These are phyloP conservation scores for Marronus borbonicus DNA, from an alignment of 2,888 invertebrate genomes.

Conservation along the genomic window DNA sequence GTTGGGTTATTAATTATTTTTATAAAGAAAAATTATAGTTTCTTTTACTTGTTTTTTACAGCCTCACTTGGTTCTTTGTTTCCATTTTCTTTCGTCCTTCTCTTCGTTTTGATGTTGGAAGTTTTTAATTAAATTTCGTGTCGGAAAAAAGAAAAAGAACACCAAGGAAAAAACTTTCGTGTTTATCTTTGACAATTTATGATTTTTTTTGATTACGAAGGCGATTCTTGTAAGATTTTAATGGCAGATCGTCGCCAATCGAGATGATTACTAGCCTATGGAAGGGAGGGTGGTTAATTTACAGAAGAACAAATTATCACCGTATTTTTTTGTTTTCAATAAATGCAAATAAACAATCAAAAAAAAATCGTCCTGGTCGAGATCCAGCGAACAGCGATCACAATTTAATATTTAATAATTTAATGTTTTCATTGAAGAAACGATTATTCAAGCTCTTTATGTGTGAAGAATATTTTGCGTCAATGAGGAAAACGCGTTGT, in stretches of 20 bases:
- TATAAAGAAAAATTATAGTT: constrained; percentile 50
- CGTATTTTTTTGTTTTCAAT: too few relatives aligned
- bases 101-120: constrained; percentile 34
- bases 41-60: constrained; percentile 36
- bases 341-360: too few relatives aligned
- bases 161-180: constrained; percentile 25
- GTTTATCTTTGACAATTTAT: constrained; percentile 40
- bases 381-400: too few relatives aligned
- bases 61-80: constrained; percentile 19
- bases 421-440: too few relatives aligned
- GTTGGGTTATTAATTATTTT: constrained; percentile 52
- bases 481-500: too few relatives aligned
- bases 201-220: constrained; percentile 37
- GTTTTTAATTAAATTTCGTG: constrained; percentile 47
- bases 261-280: constrained; percentile 4
- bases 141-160: constrained; percentile 9
- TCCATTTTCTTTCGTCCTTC: constrained; percentile 10
- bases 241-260: neutral
- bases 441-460: too few relatives aligned
- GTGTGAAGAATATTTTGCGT: too few relatives aligned
- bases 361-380: too few relatives aligned
- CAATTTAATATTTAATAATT: too few relatives aligned
- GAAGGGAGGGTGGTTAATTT: neutral
- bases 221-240: constrained; percentile 27
- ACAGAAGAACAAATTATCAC: too few relatives aligned